Base-by-base conservation (phyloP, 2,797 vertebrate genomes). In the Syngnathus acus region DNA sequence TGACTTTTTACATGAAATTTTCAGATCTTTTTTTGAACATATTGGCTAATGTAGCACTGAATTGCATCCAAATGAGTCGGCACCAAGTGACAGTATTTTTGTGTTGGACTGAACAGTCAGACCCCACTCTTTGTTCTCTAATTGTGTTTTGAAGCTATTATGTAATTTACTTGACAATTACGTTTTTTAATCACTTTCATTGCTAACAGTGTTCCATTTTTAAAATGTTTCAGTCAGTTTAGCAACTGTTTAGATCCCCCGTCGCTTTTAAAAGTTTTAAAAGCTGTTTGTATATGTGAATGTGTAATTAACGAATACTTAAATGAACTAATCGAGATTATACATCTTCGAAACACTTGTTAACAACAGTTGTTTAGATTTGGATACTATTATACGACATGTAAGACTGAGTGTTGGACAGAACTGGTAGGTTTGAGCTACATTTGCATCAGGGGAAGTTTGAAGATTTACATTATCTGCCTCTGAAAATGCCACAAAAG, bases 401-500 rank as follows among this genome's bases (percentile, higher is more conserved):
- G n/a, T 5, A 21, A 21, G 3, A 11, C 11, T 54, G 53, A 23
- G 9, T 6, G 53, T 54, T 26, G 23, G 23, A 4, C 21, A 54
- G 26, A 54, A 26, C 5, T 54, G 53, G n/a, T 21, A 21, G n/a
- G 53, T 63, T 77, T 86, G 8, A 59, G 4, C 17, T 4, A 39
- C 57, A 59, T 59, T 59, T 39, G 3, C 37, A 38, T 59, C 16
- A 39, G 32, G 9, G 32, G 17, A 19, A 39, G 16, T 38, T 58
- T 38, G 17, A 59, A 39, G 32, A 37, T 38, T 39, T 38, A 59
- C 57, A 59, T 59, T 38, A 38, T 10, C 55, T 37, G 55, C 9
- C 23, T 26, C 53, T 14, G 53, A 11, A 54, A 54, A 54, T 59
- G 38, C 58, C 38, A 40, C 40, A 62, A 8, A 1, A 50, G 63